A percentile compares a stretch with the other conserved stretches of the same genome.
Conservation (phyloP, 2,888 invertebrate genomes). For the Ophioninae sp. region DNA sequence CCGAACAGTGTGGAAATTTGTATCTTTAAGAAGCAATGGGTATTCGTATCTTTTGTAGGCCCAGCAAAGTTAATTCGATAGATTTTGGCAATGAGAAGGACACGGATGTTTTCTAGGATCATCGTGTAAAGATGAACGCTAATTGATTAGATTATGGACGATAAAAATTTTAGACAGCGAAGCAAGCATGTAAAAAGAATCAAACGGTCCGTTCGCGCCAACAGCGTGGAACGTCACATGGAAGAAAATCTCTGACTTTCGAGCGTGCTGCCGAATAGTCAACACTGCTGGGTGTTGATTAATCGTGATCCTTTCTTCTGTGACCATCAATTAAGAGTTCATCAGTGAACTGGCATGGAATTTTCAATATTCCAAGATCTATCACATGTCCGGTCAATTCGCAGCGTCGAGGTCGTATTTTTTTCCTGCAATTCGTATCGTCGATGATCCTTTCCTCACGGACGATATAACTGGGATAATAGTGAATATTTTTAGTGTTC, state of each 20-base stretch:
- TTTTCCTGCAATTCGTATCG: slow-evolving; percentile 51
- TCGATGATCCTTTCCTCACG: slow-evolving; percentile 68
- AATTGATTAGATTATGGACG: neutral
- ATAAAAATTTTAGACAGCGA: neutral
- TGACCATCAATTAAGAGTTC: slow-evolving; percentile 73
- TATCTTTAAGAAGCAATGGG: too few relatives aligned
- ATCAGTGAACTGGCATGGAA: slow-evolving; percentile 66
- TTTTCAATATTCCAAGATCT: slow-evolving; percentile 72
- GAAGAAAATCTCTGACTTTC: neutral
- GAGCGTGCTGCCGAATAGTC: neutral
- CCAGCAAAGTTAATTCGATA: too few relatives aligned
- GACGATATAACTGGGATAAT: slow-evolving; percentile 74
- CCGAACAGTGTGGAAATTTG: neutral
- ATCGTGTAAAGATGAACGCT: neutral
- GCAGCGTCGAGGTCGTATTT: slow-evolving; percentile 69
- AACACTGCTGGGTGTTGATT: neutral
- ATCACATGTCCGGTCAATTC: slow-evolving; percentile 73
- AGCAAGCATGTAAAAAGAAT: neutral
- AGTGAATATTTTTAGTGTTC: slow-evolving; percentile 73
- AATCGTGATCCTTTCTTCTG: slow-evolving; percentile 60
- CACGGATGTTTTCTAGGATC: neutral
- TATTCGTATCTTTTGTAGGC: too few relatives aligned
- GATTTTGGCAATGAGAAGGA: neutral
- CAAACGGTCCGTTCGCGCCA: neutral
- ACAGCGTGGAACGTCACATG: neutral